A percentile compares a stretch with the other conserved stretches of the same genome.
These are phyloP conservation scores for Tetragnatha montana DNA, from an alignment of 2,888 invertebrate genomes.

Conservation along the genomic window DNA sequence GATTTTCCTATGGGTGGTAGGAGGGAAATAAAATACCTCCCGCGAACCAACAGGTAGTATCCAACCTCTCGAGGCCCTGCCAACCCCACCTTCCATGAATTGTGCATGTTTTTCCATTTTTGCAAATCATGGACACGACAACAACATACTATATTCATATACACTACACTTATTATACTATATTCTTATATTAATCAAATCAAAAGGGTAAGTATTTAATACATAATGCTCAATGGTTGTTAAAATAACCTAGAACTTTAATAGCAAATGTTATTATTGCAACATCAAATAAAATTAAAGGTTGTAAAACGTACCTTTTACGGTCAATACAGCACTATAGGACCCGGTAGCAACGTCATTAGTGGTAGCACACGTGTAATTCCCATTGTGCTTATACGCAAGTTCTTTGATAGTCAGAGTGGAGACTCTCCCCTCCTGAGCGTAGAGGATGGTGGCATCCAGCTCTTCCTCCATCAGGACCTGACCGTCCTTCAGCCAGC, in stretches of 20 bases:
- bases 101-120: no score
- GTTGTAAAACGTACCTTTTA: constrained; percentile 68
- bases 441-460: constrained; percentile 56
- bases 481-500: constrained; percentile 76
- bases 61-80: no score
- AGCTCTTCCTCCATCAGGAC: constrained; percentile 73
- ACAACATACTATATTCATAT: background rate
- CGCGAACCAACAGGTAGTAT: no score
- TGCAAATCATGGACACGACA: no score
- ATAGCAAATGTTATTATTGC: background rate
- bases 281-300: no score
- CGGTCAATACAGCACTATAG: constrained; percentile 74
- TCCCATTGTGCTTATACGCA: constrained; percentile 74
- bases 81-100: no score
- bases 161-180: background rate
- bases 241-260: background rate
- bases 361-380: constrained; percentile 75
- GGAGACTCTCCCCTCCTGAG: constrained; percentile 72
- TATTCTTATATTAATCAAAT: no score
- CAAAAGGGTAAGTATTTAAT: no score
- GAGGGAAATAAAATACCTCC: no score
- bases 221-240: no score
- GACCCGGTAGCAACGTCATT: constrained; percentile 74
- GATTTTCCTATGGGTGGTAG: no score
- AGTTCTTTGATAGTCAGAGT: constrained; percentile 75